Base-by-base conservation (phyloP, 2,888 invertebrate species). In the Pollenia labialis region DNA sequence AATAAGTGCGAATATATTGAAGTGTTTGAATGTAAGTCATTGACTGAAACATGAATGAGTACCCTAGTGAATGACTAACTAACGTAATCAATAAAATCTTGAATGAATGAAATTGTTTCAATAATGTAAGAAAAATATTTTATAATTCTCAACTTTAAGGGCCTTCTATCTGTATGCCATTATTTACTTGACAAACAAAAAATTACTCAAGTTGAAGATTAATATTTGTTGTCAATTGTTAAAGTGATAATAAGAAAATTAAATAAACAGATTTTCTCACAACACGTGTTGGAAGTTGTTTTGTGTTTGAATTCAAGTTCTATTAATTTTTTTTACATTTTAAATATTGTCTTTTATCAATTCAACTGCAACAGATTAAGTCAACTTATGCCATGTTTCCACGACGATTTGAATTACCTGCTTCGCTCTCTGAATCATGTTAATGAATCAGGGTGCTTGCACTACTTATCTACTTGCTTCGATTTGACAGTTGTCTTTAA, bases 101-200 rank as follows among this genome's bases (percentile, higher is more conserved):
- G 11, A 52, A 75, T 75, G 52, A 64, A 64, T 64, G 8, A 9
- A 75, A 62, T 75, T 62, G 42, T 18, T 75, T 75, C 18, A 42
- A 18, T 62, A 62, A 48, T 10, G 40, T 18, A 12, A 50, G 6
- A 16, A 7, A 16, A 9, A 50, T n/a, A 46, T 72, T 56, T 74
- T 32, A 68, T 48, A 68, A 68, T 9, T 14, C 12, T 18, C 40
- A 23, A 9, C 46, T 11, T 46, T 23, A 66, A 40, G 40, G 40
- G 12, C 11, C n/a, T 11, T 60, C 12, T 48, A 8, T 12, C 7
- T 18, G 1, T 16, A 32, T 32, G 32, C 4, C 32, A n/a, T 11
- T 54, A 7, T 54, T 54, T 54, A 10, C 12, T 64, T 16, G 40
- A 14, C 52, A 18, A 68, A 48, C 48, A 50, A 60, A 0, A 69